These are phyloP conservation scores for Mesochorus sp. DNA, from an alignment of 2,888 invertebrate species.

Conservation along the genomic window DNA sequence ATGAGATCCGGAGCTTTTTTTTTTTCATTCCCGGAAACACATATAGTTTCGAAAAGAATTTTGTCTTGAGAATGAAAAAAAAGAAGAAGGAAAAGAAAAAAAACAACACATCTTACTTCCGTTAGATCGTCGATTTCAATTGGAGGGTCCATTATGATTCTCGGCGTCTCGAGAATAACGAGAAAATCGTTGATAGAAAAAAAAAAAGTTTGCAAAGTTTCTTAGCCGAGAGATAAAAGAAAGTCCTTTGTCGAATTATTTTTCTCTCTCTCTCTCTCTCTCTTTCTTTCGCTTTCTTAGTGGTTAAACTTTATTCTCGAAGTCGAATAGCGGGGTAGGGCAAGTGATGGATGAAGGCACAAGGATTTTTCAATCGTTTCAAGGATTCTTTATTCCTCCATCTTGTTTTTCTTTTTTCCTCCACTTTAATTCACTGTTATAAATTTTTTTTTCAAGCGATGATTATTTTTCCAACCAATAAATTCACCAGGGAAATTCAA, in stretches of 20 bases:
- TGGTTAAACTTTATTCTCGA: too few species aligned
- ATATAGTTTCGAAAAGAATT: neutral
- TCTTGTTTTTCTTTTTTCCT: too few species aligned
- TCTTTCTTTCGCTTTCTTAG: neutral
- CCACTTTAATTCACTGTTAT: too few species aligned
- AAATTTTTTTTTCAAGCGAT: too few species aligned
- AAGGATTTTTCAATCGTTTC: too few species aligned
- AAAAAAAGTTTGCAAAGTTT: neutral
- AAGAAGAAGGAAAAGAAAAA: neutral
- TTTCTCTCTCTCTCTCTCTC: neutral
- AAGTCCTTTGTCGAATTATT: neutral
- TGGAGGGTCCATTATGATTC: neutral
- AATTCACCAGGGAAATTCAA: too few species aligned
- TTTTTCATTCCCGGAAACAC: slow-evolving; percentile 26
- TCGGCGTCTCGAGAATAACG: neutral
- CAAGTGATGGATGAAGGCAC: too few species aligned
- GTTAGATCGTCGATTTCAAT: slow-evolving; percentile 42
- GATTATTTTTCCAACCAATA: too few species aligned
- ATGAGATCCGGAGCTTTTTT: slow-evolving; percentile 28
- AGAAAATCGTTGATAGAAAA: neutral
- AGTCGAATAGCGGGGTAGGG: too few species aligned
- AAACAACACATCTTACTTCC: neutral
- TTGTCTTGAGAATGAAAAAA: too few species aligned
- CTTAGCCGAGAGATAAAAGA: neutral
- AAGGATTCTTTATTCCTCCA: too few species aligned